Conservation (phyloP, 2,797 vertebrate species). For the Buceros bicornis region DNA sequence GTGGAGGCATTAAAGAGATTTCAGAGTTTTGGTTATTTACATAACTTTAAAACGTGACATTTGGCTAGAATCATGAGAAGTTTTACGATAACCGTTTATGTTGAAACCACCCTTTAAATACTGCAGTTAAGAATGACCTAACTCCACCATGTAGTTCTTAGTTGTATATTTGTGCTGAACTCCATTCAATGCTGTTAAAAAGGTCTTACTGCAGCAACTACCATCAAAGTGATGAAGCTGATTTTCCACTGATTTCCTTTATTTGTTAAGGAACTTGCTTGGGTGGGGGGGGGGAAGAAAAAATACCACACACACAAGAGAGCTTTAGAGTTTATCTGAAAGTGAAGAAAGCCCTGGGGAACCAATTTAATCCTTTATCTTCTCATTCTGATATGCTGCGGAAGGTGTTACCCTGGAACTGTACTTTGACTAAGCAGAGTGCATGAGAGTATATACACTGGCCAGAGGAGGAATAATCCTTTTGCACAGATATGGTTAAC, state of each 20-base stretch:
- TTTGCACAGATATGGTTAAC: background rate
- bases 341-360: background rate
- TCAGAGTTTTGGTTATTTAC: background rate
- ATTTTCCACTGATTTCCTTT: slow-evolving; percentile 2
- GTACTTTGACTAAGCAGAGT: background rate
- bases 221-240: background rate
- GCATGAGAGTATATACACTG: background rate
- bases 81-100: background rate
- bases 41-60: background rate
- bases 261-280: background rate
- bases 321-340: background rate
- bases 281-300: background rate
- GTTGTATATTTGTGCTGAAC: background rate
- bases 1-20: background rate
- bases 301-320: background rate
- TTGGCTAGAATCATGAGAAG: background rate
- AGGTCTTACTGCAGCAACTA: background rate
- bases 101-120: background rate
- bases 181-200: background rate
- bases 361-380: background rate
- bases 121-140: background rate
- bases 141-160: background rate
- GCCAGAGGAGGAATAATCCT: background rate
- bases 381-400: background rate
- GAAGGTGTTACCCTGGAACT: background rate